Base-by-base conservation (phyloP, 2,888 invertebrate species). In the Teleogryllus oceanicus region DNA sequence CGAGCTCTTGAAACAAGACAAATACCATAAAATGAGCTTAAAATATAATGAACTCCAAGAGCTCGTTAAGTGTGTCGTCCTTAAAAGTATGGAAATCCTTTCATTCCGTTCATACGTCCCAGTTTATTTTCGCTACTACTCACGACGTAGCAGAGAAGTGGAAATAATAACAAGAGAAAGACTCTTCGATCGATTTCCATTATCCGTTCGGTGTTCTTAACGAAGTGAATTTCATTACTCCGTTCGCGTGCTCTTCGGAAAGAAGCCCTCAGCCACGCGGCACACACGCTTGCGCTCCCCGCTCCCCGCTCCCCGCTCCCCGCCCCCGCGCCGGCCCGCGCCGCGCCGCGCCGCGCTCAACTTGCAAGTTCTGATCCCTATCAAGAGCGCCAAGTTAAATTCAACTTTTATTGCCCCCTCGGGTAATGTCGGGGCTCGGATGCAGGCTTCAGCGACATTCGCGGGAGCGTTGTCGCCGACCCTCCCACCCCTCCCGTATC, bases 221-320 rank as follows among this genome's bases (percentile, higher is more conserved):
- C 62, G 16, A 62, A 62, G 62, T 62, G 62, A 62, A 62, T 62
- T 62, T 62, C 62, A 62, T 62, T 62, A 62, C 62, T 62, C 62
- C 62, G 4, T 62, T 62, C 62, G 13, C 62, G 62, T 62, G 62
- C n/a, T 62, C 62, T 62, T 62, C 16, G 5, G 62, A n/a, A 62
- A 37, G 37, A n/a, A 62, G 62, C n/a, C 62, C n/a, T 62, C 11
- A 13, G 62, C 16, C 16, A n/a, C 16, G 13, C 16, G 62, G 62
- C 62, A 62, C n/a, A 62, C 62, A 62, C 62, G 62, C 62, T 12
- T 0, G 37, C 37, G 37, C 37, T 37, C 5, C 37, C 1, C 37
- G 4, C 37, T 5, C 4, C 37, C 37, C 37, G 8, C 1, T 5
- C 37, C 4, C 37, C 8, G 4, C 5, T 8, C 37, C 37, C 8